These are phyloP conservation scores for Chrysomallon squamiferum DNA, from an alignment of 1,140 invertebrate genomes.

Conservation along the genomic window DNA sequence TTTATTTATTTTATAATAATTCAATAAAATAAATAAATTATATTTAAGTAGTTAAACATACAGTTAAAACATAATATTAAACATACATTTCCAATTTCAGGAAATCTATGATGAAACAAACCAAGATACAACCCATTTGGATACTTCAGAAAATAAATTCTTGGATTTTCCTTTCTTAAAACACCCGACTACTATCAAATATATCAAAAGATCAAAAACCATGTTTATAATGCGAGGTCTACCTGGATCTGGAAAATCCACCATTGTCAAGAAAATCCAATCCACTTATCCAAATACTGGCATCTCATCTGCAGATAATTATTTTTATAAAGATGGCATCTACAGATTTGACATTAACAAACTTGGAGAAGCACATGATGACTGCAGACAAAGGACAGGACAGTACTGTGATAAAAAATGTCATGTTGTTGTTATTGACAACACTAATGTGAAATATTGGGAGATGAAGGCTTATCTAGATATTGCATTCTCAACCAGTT, in stretches of 20 bases:
- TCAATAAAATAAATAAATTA: too few species aligned
- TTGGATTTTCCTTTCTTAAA: constrained; percentile 25
- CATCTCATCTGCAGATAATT: constrained; percentile 59
- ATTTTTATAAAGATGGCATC: constrained; percentile 40
- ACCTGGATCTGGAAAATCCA: constrained; percentile 82
- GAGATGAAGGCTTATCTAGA: constrained; percentile 79
- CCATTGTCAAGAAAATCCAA: constrained; percentile 67
- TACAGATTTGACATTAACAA: constrained; percentile 49
- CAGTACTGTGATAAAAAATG: constrained; percentile 67
- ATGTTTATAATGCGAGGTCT: constrained; percentile 80
- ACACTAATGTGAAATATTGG: constrained; percentile 82
- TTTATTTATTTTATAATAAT: too few species aligned
- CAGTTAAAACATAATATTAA: too few species aligned
- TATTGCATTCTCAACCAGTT: constrained; percentile 70
- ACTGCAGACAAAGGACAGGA: constrained; percentile 59
- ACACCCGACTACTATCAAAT: constrained; percentile 17
- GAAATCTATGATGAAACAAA: too few species aligned
- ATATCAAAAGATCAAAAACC: constrained; percentile 20
- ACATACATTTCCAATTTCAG: too few species aligned
- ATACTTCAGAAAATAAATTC: too few species aligned
- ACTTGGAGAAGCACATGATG: constrained; percentile 47
- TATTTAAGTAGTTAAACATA: too few species aligned
- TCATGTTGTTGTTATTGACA: constrained; percentile 85
- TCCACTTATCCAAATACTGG: constrained; percentile 31
- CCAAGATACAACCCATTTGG: too few species aligned